phyloP scores from a whole-genome alignment of 2,888 invertebrate species.

The Imbricaverruca yamaguchii region DNA sequence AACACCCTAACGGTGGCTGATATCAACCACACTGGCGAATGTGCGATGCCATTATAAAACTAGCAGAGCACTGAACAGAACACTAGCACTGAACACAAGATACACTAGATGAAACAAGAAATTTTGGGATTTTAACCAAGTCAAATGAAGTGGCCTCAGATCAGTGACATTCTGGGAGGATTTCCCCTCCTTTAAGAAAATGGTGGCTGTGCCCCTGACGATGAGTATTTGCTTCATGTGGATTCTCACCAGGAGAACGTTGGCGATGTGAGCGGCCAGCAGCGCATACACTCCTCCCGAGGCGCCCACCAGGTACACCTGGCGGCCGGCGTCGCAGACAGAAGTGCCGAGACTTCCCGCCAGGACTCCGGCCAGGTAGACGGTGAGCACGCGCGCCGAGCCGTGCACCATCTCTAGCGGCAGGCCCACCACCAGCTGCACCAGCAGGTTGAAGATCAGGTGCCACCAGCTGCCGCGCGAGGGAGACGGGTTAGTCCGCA shows the following conservation, averaged over 20 bases:
- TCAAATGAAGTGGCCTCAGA: no score
- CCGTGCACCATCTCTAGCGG: slow-evolving; percentile 89
- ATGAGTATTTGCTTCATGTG: no score
- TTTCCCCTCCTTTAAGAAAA: no score
- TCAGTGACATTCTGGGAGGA: no score
- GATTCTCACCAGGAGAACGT: slow-evolving; percentile 50
- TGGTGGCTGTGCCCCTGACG: no score
- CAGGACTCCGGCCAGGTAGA: slow-evolving; percentile 68
- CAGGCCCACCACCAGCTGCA: slow-evolving; percentile 85
- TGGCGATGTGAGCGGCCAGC: slow-evolving; percentile 76
- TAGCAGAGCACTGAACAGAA: no score
- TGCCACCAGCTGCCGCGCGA: slow-evolving; percentile 44
- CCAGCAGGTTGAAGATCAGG: slow-evolving; percentile 72
- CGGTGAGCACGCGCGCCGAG: slow-evolving; percentile 55
- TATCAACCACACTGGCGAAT: no score
- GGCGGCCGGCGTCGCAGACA: slow-evolving; percentile 61
- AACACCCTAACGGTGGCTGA: no score
- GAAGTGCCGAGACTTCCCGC: slow-evolving; percentile 66
- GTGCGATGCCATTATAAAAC: no score
- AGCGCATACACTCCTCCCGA: slow-evolving; percentile 86
- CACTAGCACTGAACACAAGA: no score
- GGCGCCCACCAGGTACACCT: slow-evolving; percentile 76
- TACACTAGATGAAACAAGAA: no score
- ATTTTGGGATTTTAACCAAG: no score
- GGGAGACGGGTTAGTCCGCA: background rate